Conservation (phyloP, 2,113 vertebrate species). For the Crypturellus undulatus region DNA sequence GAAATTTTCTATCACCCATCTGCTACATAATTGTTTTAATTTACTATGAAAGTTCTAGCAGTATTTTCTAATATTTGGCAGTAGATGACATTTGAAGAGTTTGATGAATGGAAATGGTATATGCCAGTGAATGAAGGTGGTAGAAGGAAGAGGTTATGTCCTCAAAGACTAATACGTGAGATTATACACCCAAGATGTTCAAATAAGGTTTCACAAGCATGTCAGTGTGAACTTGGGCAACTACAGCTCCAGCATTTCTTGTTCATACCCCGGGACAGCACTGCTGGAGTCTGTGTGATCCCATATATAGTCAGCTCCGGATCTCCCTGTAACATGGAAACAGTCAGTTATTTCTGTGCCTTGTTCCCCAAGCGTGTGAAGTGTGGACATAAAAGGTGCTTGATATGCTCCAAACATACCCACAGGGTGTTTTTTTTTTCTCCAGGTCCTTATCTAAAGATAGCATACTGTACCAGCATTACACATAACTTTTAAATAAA, state of each 20-base stretch:
- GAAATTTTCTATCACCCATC: background rate
- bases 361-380: background rate
- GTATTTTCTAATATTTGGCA: background rate
- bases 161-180: background rate
- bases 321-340: background rate
- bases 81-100: background rate
- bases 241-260: background rate
- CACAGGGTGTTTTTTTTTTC: no score
- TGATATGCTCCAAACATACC: no score
- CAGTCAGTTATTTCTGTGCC: background rate
- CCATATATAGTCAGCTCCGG: background rate
- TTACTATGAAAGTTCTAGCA: background rate
- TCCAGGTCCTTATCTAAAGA: no score
- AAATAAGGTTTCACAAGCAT: background rate
- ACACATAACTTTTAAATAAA: no score
- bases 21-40: background rate
- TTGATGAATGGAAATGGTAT: background rate
- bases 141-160: background rate
- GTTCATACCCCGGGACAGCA: fast-evolving
- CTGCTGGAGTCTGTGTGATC: background rate
- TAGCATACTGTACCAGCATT: no score
- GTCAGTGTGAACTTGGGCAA: background rate
- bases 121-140: background rate
- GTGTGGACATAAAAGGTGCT: background rate
- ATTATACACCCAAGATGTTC: background rate